Base-by-base conservation (phyloP, 2,888 invertebrate species). In the Amblyjoppa proteus region DNA sequence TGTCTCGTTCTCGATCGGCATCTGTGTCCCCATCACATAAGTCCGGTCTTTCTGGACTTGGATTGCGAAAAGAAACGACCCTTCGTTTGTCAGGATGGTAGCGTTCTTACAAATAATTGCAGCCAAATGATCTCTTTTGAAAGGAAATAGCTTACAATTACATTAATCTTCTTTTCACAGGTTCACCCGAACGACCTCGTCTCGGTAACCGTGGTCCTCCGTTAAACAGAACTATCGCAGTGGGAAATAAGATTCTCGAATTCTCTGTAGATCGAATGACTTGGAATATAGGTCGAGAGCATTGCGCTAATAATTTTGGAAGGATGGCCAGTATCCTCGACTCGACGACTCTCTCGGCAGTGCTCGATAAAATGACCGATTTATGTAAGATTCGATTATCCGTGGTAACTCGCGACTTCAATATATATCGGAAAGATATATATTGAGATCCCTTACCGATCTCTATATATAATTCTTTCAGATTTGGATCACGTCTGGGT, bases 41-140 rank as follows among this genome's bases (percentile, higher is more conserved):
- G 31, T 64, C 88, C 88, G 16, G 88, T 85, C 64, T 88, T 86
- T 75, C 64, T 89, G 5, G 89, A 89, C 31, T 38, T 89, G 25
- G 87, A 89, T 84, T 89, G 89, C 68, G 82, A 82, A 6, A 89
- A 88, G 69, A 83, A 85, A 28, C 74, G 89, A 74, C 89, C 89
- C 20, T 89, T 89, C 45, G 58, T 87, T 58, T 88, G 87, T 31
- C 85, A 87, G 51, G 66, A 88, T 56, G 86, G 88, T 87, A 73
- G n/a, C 13, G 13, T 58, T 25, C 1, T 56, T 20, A 34, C 56
- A 5, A 68, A 2, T 11, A 11, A 2, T 25, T 25, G n/a, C 38
- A 66, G 9, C 16, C 66, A 45, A n/a, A 69, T 1, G 13, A 25
- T 45, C 20, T 41, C 20, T 41, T 66, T 41, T 3, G 2, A 38